Conservation (phyloP, 2,888 invertebrate genomes). For the Malthinus seriepunctatus region DNA sequence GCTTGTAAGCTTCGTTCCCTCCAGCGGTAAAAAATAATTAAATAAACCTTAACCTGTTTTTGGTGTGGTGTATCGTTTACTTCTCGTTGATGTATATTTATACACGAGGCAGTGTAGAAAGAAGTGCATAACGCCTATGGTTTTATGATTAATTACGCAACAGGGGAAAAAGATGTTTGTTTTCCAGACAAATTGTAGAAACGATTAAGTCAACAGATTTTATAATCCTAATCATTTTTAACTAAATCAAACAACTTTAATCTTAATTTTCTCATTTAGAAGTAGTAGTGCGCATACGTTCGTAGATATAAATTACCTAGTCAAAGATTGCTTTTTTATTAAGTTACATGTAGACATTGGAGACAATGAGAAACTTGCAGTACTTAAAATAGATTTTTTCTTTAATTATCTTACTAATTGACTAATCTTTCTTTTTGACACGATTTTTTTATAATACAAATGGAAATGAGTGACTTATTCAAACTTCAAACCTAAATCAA, state of each 20-base stretch:
- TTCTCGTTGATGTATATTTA: not conserved
- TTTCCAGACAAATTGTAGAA: conserved; percentile 23
- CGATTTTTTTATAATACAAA: not conserved
- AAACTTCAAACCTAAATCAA: conserved; percentile 6
- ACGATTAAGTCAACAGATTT: conserved; percentile 25
- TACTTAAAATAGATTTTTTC: not conserved
- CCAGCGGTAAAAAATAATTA: conserved; percentile 1
- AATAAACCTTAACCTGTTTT: conserved; percentile 4
- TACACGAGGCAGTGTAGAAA: not conserved
- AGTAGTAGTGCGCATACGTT: not conserved
- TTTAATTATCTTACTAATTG: conserved; percentile 5
- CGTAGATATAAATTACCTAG: not conserved
- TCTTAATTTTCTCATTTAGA: not conserved
- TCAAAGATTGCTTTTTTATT: not conserved
- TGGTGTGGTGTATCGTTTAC: conserved; percentile 6
- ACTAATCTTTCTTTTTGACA: conserved; percentile 1
- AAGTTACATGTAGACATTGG: not conserved
- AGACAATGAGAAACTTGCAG: not conserved
- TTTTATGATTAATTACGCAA: conserved; percentile 1
- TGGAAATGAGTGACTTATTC: conserved; percentile 2
- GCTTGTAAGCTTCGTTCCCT: not conserved
- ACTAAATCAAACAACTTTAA: not conserved
- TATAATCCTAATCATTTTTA: not conserved
- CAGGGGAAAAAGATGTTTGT: conserved; percentile 5
- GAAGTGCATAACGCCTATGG: not conserved